Percentiles rank a stretch among this genome's conserved stretches.
These are phyloP conservation scores for Bellardia bayeri DNA, from an alignment of 2,888 invertebrate genomes.

Conservation along the genomic window DNA sequence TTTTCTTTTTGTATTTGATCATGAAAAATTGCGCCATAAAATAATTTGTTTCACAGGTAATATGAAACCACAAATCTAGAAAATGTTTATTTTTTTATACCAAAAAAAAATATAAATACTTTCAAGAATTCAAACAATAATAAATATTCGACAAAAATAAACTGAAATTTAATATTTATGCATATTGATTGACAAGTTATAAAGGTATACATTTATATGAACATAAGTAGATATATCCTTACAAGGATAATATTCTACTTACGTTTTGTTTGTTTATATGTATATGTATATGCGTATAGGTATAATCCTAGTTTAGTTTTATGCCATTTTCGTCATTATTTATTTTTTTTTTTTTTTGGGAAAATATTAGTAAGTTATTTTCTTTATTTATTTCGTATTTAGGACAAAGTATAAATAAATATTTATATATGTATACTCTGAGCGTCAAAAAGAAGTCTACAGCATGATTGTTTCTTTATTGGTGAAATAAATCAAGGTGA, in stretches of 20 bases:
- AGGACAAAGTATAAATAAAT: neutral
- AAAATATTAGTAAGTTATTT: slow-evolving; percentile 1
- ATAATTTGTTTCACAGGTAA: slow-evolving; percentile 18
- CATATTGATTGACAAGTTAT: too few species aligned
- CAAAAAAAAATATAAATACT: neutral
- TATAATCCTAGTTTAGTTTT: neutral
- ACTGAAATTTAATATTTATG: slow-evolving; percentile 56
- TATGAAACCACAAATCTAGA: slow-evolving; percentile 26
- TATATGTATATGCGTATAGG: neutral
- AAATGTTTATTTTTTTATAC: neutral
- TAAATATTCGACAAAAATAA: slow-evolving; percentile 9
- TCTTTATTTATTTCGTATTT: neutral
- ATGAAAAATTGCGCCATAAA: neutral
- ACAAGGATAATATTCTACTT: too few species aligned
- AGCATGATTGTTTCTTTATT: too few species aligned
- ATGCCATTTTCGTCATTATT: neutral
- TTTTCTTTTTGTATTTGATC: neutral
- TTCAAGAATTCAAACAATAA: neutral
- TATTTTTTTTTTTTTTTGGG: slow-evolving; percentile 2
- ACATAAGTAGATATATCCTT: too few species aligned
- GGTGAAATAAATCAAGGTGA: too few species aligned
- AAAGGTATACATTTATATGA: too few species aligned
- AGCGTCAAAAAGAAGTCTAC: too few species aligned
- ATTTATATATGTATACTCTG: neutral
- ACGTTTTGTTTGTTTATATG: too few species aligned